Conservation (phyloP, 1,140 invertebrate species). For the Mya arenaria region DNA sequence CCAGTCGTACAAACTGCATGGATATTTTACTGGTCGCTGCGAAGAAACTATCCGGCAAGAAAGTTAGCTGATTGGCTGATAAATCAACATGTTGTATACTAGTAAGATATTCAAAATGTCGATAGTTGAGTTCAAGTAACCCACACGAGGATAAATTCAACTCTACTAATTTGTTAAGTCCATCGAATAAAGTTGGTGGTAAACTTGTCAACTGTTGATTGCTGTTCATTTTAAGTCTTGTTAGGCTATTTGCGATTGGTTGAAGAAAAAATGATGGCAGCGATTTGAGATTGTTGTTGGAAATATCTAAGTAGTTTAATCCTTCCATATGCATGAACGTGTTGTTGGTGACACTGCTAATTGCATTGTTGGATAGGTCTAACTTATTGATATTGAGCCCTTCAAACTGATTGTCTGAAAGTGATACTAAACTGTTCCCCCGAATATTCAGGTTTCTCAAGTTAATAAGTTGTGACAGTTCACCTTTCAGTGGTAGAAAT, state of each 20-base stretch:
- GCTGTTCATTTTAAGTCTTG: slow-evolving; percentile 31
- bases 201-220: slow-evolving; percentile 21
- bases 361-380: slow-evolving; percentile 40
- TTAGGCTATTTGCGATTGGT: slow-evolving; percentile 19
- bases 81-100: slow-evolving; percentile 24
- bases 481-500: slow-evolving; percentile 3
- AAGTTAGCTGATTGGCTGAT: slow-evolving; percentile 36
- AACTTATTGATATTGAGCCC: slow-evolving; percentile 23
- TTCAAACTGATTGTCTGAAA: slow-evolving; percentile 34
- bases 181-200: slow-evolving; percentile 5
- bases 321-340: slow-evolving; percentile 21
- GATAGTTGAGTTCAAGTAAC: not conserved
- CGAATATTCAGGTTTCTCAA: slow-evolving; percentile 27
- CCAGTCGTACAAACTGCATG: slow-evolving; percentile 33
- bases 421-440: slow-evolving; percentile 19
- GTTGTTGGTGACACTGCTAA: slow-evolving; percentile 3
- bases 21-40: not conserved
- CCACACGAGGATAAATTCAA: slow-evolving; percentile 44
- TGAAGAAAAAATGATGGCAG: slow-evolving; percentile 16
- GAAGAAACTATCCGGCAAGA: slow-evolving; percentile 5
- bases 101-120: slow-evolving; percentile 1
- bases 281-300: slow-evolving; percentile 15
- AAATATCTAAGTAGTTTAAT: slow-evolving; percentile 36
- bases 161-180: slow-evolving; percentile 11
- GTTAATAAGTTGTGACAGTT: slow-evolving; percentile 17